A percentile compares a stretch with the other conserved stretches of the same genome.
Evolutionary conservation across 2,888 invertebrate genomes (phyloP).

Genomic region (Abscondita cerata): DNA sequence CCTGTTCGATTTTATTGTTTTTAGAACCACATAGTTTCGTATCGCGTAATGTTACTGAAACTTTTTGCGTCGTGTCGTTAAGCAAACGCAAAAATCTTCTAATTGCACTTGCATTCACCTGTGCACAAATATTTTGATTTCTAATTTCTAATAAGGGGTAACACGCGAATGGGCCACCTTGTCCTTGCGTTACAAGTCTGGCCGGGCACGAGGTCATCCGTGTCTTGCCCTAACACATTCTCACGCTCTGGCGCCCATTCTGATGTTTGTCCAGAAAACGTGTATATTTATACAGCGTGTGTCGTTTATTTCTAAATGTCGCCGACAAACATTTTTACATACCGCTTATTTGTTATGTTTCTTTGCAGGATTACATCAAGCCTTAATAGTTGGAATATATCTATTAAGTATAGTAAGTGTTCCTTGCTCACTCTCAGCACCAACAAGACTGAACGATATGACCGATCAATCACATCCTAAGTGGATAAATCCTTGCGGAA

Average conservation of each 20-base stretch:
- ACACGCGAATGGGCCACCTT: slow-evolving; percentile 36
- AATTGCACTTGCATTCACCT: too few relatives aligned
- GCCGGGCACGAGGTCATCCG: slow-evolving; percentile 43
- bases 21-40: slow-evolving; percentile 5
- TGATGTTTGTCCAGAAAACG: slow-evolving; percentile 52
- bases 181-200: slow-evolving; percentile 41
- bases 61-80: slow-evolving; percentile 8
- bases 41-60: slow-evolving; percentile 8
- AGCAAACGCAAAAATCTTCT: slow-evolving; percentile 1
- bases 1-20: slow-evolving; percentile 36
- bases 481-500: slow-evolving; percentile 63
- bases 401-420: slow-evolving; percentile 54
- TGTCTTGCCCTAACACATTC: slow-evolving; percentile 49
- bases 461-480: slow-evolving; percentile 50
- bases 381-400: slow-evolving; percentile 56
- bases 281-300: slow-evolving; percentile 50
- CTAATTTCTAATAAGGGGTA: slow-evolving; percentile 18
- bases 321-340: slow-evolving; percentile 44
- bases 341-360: slow-evolving; percentile 40
- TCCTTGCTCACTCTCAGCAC: slow-evolving; percentile 54
- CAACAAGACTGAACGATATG: slow-evolving; percentile 42
- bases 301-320: slow-evolving; percentile 47
- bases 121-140: neutral
- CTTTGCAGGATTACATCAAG: slow-evolving; percentile 58
- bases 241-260: slow-evolving; percentile 56